Percentiles rank a stretch among this genome's conserved stretches.
phyloP scores from a whole-genome alignment of 2,113 vertebrate species.

The Calyptommatus sinebrachiatus region DNA sequence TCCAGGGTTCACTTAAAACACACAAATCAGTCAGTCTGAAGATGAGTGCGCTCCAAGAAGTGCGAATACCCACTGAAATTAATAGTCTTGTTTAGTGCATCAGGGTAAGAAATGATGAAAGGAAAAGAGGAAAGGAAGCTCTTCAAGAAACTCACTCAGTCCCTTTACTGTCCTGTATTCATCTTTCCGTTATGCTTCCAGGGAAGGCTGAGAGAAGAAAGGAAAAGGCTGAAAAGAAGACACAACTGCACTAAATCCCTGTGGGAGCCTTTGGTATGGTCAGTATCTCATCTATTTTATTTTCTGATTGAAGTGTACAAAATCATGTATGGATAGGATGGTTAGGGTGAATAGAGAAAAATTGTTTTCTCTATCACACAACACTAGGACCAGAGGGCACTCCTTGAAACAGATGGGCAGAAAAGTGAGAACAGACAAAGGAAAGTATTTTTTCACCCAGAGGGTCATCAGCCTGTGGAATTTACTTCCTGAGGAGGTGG shows the following conservation, averaged over 20 bases:
- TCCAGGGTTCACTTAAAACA: neutral
- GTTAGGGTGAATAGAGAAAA: too few species aligned
- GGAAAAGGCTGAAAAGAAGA: constrained; percentile 13
- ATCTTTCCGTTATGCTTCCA: constrained; percentile 32
- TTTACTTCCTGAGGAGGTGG: too few species aligned
- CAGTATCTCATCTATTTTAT: neutral
- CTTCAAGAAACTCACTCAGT: too few species aligned
- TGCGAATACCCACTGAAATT: constrained; percentile 31
- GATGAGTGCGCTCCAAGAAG: neutral
- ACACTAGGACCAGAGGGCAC: too few species aligned
- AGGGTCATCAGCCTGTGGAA: too few species aligned
- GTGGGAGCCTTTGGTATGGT: constrained; percentile 25
- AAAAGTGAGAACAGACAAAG: too few species aligned
- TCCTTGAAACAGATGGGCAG: too few species aligned
- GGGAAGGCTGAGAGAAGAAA: constrained; percentile 12
- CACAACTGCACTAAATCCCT: neutral
- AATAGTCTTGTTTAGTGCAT: constrained; percentile 12
- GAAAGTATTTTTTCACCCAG: too few species aligned
- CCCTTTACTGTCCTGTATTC: too few species aligned
- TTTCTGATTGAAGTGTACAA: too few species aligned
- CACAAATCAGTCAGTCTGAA: neutral
- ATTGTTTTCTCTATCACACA: too few species aligned
- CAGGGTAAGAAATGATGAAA: neutral
- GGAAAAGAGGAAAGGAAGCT: constrained; percentile 25
- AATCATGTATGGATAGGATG: too few species aligned